These are phyloP conservation scores for Tamias sibiricus DNA, from an alignment of 2,113 vertebrate genomes.

Conservation along the genomic window DNA sequence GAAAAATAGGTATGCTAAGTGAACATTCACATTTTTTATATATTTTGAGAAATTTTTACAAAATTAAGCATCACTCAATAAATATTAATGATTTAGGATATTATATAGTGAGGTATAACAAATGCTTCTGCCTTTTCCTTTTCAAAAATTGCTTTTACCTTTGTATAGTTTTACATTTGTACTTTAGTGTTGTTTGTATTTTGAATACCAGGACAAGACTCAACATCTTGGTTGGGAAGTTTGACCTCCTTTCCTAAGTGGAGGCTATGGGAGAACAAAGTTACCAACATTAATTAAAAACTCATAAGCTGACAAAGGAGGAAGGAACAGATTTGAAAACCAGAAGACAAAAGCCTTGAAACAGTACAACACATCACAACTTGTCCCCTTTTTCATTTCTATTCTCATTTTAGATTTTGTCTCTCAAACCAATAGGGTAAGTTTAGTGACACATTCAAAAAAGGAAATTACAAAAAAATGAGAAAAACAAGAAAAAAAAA, in stretches of 20 bases:
- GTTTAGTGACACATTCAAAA: background rate
- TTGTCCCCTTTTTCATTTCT: conserved; percentile 6
- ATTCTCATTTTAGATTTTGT: conserved; percentile 56
- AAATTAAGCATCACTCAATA: background rate
- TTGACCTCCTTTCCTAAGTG: background rate
- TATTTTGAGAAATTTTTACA: conserved; percentile 15
- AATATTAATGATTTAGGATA: background rate
- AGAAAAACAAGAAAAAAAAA: conserved; percentile 12
- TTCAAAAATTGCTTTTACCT: background rate
- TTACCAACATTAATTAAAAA: background rate
- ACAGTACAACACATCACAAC: background rate
- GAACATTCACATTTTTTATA: conserved; percentile 49
- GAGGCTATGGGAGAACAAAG: background rate
- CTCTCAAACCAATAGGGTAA: conserved; percentile 55
- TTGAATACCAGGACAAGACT: conserved; percentile 1
- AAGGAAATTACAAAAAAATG: background rate
- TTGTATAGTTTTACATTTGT: background rate
- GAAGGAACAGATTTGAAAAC: background rate
- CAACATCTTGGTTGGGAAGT: background rate
- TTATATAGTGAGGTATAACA: background rate
- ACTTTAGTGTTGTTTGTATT: background rate
- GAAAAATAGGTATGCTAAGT: conserved; percentile 58
- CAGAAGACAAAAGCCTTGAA: background rate
- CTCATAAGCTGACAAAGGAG: too few relatives aligned
- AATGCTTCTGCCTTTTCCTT: background rate